Evolutionary conservation across 2,113 vertebrate species (phyloP).

Genomic region (Tyto alba): DNA sequence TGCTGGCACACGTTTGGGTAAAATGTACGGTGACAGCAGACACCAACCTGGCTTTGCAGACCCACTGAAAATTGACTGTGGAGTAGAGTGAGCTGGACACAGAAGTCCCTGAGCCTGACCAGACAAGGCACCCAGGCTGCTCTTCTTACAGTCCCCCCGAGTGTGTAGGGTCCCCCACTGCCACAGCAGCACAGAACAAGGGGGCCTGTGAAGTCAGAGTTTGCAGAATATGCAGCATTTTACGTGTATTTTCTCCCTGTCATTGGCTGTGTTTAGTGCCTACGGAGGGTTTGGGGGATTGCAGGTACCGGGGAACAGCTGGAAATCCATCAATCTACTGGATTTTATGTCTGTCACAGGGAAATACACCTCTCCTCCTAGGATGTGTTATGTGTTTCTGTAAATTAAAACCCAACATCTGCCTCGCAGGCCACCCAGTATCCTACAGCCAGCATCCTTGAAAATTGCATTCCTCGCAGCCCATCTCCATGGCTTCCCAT

Average conservation of each 20-base stretch:
- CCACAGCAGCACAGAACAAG: too few relatives aligned
- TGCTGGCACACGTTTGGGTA: not conserved
- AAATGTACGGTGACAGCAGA: not conserved
- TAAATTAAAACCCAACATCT: not conserved
- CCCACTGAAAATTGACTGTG: not conserved
- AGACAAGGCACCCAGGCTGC: fast-evolving
- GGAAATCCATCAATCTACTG: not conserved
- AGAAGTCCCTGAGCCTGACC: not conserved
- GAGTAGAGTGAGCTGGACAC: not conserved
- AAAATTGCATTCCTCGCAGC: not conserved
- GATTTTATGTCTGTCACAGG: too few relatives aligned
- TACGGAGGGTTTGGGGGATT: not conserved
- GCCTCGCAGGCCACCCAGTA: not conserved
- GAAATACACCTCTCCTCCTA: not conserved
- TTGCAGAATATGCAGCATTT: not conserved
- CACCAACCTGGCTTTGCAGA: not conserved
- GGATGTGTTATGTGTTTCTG: not conserved
- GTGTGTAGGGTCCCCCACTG: not conserved
- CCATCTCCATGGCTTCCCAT: fast-evolving
- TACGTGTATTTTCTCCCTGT: not conserved
- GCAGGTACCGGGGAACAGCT: not conserved
- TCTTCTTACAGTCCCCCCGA: fast-evolving
- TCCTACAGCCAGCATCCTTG: not conserved
- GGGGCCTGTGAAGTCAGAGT: fast-evolving
- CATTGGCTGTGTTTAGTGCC: not conserved